These are phyloP conservation scores for Portevinia maculata DNA, from an alignment of 2,888 invertebrate species.

Conservation along the genomic window DNA sequence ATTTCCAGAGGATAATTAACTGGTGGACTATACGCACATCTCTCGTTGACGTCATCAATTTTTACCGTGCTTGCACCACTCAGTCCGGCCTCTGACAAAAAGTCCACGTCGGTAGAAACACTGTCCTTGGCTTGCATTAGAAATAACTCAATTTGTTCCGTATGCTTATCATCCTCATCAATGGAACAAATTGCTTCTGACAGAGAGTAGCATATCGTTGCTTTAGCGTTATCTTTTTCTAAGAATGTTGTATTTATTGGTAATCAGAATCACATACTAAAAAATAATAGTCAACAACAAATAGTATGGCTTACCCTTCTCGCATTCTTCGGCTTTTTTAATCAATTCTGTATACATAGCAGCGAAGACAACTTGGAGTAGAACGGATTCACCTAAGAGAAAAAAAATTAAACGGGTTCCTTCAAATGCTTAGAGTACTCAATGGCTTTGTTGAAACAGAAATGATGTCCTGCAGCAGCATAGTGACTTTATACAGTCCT, in stretches of 20 bases:
- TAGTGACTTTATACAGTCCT: conserved; percentile 84
- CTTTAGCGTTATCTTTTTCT: conserved; percentile 79
- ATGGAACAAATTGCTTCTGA: conserved; percentile 91
- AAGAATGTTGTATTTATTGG: conserved; percentile 4
- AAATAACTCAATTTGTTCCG: conserved; percentile 88
- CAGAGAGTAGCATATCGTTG: conserved; percentile 87
- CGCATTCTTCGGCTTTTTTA: conserved; percentile 82
- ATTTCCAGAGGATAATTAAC: conserved; percentile 80
- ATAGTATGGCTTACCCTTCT: conserved; percentile 75
- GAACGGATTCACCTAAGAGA: conserved; percentile 84
- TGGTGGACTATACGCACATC: conserved; percentile 77
- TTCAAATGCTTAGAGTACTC: conserved; percentile 77
- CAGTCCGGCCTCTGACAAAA: conserved; percentile 76
- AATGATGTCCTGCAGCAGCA: conserved; percentile 87
- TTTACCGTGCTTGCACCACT: conserved; percentile 81
- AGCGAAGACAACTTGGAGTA: conserved; percentile 88
- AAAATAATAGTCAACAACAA: conserved; percentile 18
- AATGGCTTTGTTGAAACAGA: conserved; percentile 89
- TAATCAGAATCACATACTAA: no score
- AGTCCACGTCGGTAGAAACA: conserved; percentile 82
- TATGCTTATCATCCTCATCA: conserved; percentile 91
- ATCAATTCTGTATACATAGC: conserved; percentile 87
- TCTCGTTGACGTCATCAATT: conserved; percentile 78
- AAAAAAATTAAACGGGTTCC: conserved; percentile 4
- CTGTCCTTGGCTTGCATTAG: conserved; percentile 84